These are phyloP conservation scores for Escarpia spicata DNA, from an alignment of 2,888 invertebrate genomes.

Conservation along the genomic window DNA sequence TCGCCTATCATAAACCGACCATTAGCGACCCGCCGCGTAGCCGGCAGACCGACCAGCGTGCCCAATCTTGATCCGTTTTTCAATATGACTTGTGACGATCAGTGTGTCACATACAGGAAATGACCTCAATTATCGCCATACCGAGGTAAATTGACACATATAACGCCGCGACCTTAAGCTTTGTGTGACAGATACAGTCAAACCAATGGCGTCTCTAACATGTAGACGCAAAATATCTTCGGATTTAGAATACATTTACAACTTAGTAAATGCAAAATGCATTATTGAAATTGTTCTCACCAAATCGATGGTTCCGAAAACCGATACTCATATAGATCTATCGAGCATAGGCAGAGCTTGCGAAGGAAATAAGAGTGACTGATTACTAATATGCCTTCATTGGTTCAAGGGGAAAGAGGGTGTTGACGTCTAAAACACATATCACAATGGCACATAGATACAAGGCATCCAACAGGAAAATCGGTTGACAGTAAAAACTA, in stretches of 20 bases:
- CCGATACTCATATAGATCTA: background rate
- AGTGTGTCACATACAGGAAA: background rate
- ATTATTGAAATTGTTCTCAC: background rate
- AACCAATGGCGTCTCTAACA: background rate
- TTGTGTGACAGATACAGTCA: background rate
- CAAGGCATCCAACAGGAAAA: too few relatives aligned
- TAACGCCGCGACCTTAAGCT: background rate
- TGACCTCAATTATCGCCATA: background rate
- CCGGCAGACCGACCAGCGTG: background rate
- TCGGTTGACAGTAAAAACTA: too few relatives aligned
- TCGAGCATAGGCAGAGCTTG: too few relatives aligned
- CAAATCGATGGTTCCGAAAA: background rate
- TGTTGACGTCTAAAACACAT: too few relatives aligned
- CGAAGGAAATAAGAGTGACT: too few relatives aligned
- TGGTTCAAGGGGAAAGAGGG: too few relatives aligned
- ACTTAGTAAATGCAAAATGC: background rate
- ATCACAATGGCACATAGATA: too few relatives aligned
- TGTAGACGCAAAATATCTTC: background rate
- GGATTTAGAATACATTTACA: slow-evolving; percentile 7
- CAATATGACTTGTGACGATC: background rate
- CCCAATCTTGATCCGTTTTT: background rate
- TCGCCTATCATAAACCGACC: background rate
- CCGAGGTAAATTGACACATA: background rate
- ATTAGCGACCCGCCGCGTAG: background rate
- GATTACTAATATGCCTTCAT: too few relatives aligned